phyloP scores from a whole-genome alignment of 2,113 vertebrate genomes.

The Laticauda colubrina region DNA sequence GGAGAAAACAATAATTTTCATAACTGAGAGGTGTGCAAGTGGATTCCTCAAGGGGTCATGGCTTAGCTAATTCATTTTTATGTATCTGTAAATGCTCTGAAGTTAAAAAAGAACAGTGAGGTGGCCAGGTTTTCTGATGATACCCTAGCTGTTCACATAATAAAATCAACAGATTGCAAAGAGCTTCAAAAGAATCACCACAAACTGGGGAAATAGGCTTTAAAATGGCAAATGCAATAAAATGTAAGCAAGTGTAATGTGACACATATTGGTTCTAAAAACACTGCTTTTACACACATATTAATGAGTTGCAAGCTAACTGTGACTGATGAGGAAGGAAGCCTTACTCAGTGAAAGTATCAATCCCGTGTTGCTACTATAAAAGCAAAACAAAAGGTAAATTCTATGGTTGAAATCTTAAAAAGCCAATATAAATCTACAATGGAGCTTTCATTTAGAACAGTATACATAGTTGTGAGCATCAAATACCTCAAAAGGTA shows the following conservation, averaged over 20 bases:
- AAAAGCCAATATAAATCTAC: background rate
- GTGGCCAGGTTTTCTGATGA: background rate
- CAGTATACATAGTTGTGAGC: background rate
- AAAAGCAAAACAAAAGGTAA: background rate
- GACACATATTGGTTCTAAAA: background rate
- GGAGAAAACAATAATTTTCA: background rate
- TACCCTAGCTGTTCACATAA: background rate
- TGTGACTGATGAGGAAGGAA: background rate
- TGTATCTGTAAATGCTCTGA: background rate
- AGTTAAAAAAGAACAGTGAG: background rate
- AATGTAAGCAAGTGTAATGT: background rate
- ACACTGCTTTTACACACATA: background rate
- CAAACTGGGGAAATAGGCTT: background rate
- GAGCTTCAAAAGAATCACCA: background rate
- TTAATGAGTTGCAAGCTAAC: background rate
- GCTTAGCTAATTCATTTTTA: background rate
- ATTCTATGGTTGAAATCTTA: background rate
- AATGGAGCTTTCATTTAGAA: background rate
- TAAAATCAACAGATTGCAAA: background rate
- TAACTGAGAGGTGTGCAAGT: background rate
- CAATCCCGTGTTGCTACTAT: background rate
- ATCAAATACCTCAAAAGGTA: background rate
- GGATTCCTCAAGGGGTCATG: background rate
- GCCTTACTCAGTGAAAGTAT: background rate
- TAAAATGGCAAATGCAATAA: background rate